These are phyloP conservation scores for Archilochus colubris DNA, from an alignment of 2,113 vertebrate species.

Conservation along the genomic window DNA sequence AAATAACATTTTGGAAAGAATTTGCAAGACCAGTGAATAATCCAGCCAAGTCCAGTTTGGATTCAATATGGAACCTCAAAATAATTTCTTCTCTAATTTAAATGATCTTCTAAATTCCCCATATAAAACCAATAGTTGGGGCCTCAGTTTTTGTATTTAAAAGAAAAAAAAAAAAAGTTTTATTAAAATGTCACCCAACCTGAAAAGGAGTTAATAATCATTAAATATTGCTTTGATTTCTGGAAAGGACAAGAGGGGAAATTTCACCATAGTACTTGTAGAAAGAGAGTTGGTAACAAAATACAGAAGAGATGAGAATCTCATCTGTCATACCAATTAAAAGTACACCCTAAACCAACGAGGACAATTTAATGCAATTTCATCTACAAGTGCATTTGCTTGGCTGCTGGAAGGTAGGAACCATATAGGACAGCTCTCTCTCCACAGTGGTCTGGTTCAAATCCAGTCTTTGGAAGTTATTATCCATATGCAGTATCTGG, in stretches of 20 bases:
- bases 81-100: not conserved
- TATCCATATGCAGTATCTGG: not conserved
- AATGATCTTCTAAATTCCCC: not conserved
- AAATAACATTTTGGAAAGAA: not conserved
- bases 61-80: not conserved
- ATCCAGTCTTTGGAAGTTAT: not conserved
- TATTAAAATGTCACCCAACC: not conserved
- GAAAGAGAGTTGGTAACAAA: not conserved
- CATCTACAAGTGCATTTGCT: not conserved
- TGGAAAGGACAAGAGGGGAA: not conserved
- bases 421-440: not conserved
- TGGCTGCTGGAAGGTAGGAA: not conserved
- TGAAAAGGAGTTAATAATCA: not conserved
- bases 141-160: not conserved
- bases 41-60: not conserved
- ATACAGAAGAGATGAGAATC: not conserved
- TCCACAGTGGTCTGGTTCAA: not conserved
- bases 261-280: not conserved
- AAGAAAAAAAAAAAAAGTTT: not conserved
- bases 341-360: not conserved
- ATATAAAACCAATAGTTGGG: not conserved
- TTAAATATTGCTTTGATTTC: not conserved
- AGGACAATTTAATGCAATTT: not conserved
- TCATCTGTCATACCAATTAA: not conserved
- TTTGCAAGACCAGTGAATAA: not conserved